Evolutionary conservation across 2,888 invertebrate genomes (phyloP), one percentile per base, ranked within the genome.

Genomic region (Drosophila emarginata): DNA sequence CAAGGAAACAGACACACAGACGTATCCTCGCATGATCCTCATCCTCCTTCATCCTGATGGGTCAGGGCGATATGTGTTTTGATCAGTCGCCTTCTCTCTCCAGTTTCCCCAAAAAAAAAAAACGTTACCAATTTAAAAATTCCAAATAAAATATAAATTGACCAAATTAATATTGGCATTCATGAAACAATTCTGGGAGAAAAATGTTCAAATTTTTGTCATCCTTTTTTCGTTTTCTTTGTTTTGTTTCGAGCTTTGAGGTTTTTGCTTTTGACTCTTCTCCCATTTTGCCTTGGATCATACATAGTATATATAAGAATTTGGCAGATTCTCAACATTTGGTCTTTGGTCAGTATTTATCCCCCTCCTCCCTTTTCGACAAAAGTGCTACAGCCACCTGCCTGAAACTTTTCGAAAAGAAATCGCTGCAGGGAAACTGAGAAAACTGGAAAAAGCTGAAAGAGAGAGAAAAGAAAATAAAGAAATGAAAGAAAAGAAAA

Each of bases 71-170:
- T 84, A 84, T 78, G 87, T 76, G 87, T 76, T 54, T 32, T 15
- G 32, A 15, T 54, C 32, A 15, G 28, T 18, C n/a, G 23, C 4
- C 14, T n/a, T 18, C 11, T 54, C 18, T 26, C 15, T 28, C 28
- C 28, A 7, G 32, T 14, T 15, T 77, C 60, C 68, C 72, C 70
- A 69, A 77, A 23, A 23, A 87, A 75, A 82, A 23, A 87, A 75
- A 82, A 78, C 86, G 82, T 90, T 85, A 88, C 91, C 91, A 91
- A 91, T 91, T 91, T 91, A 91, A 91, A 91, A 91, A 91, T 91
- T 91, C 91, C 91, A 90, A 91, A 90, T 91, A 91, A 91, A 91
- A 91, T 91, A 91, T 91, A 91, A 91, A 91, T 91, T 89, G 91
- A 90, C 90, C 91, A 91, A 91, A 91, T 91, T 91, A 91, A 91